A percentile compares a stretch with the other conserved stretches of the same genome.
phyloP scores from a whole-genome alignment of 2,113 vertebrate genomes.

The Pluvialis apricaria region DNA sequence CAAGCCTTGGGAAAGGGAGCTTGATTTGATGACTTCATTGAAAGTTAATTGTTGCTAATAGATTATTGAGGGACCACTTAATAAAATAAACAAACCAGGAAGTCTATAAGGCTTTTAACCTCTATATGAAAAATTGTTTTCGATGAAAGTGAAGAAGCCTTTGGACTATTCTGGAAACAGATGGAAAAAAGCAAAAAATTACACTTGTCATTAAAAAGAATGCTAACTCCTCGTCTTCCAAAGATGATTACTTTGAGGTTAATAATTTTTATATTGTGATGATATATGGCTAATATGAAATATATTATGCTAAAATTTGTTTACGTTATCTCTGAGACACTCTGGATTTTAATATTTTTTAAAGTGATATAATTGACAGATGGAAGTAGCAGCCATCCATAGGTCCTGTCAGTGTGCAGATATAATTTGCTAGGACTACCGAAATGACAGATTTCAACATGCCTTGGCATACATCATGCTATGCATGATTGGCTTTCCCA shows the following conservation, averaged over 20 bases:
- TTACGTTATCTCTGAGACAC: neutral
- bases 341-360: neutral
- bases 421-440: neutral
- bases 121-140: neutral
- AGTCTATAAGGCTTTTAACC: neutral
- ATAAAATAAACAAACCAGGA: neutral
- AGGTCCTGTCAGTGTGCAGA: neutral
- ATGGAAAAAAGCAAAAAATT: neutral
- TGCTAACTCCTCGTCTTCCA: neutral
- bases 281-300: neutral
- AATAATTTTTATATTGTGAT: neutral
- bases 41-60: neutral
- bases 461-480: neutral
- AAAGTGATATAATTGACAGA: neutral
- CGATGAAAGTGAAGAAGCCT: neutral
- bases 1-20: neutral
- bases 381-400: neutral
- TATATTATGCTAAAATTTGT: neutral
- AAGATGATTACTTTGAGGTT: neutral
- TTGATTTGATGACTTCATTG: neutral
- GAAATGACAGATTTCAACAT: neutral
- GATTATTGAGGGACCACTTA: neutral
- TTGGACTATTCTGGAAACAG: neutral
- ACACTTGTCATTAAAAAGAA: neutral
- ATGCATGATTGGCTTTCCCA: neutral